Base-by-base conservation (phyloP, 2,888 invertebrate species). In the Thereva unica region DNA sequence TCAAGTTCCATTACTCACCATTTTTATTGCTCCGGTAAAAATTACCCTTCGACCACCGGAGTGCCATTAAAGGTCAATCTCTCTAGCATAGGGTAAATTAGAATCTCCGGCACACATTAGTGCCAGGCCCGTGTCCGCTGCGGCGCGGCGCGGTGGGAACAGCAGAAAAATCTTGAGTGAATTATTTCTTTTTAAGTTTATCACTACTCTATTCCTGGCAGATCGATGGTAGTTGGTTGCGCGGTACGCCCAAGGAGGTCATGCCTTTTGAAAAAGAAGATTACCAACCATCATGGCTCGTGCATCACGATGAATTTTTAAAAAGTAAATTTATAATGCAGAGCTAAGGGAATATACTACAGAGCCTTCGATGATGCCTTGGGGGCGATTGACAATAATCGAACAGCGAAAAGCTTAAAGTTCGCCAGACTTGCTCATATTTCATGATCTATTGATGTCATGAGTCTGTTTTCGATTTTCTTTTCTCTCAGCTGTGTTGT, bases 241-340 rank as follows among this genome's bases (percentile, higher is more conserved):
- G 50, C 50, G 56, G 50, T 66, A 66, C 65, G 56, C 65, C 65
- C 65, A 57, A 66, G 56, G 65, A 50, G 65, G 56, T 66, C 65
- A 66, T 56, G 65, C 50, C 61, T 61, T 10, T 23, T n/a, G n/a
- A n/a, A n/a, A 61, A 49, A 61, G 50, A 61, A 41, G 61, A 61
- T 61, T 61, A 45, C 61, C 61, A 44, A 34, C 61, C 42, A 50
- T 61, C 49, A 61, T 61, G 50, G 61, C 50, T 61, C 50, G 50
- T 61, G 50, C 61, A 61, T 61, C 50, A 61, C 61, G 61, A 61
- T 40, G 61, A 41, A 50, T 61, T 61, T 50, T 50, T 50, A 9
- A 23, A n/a, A 50, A 61, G 50, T 50, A 41, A 61, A 50, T 50
- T 61, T 61, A 61, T 61, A 50, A 50, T 61, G 61, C 50, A 61